Conservation (phyloP, 1,140 invertebrate species). For the Aphelenchoides avenae region DNA sequence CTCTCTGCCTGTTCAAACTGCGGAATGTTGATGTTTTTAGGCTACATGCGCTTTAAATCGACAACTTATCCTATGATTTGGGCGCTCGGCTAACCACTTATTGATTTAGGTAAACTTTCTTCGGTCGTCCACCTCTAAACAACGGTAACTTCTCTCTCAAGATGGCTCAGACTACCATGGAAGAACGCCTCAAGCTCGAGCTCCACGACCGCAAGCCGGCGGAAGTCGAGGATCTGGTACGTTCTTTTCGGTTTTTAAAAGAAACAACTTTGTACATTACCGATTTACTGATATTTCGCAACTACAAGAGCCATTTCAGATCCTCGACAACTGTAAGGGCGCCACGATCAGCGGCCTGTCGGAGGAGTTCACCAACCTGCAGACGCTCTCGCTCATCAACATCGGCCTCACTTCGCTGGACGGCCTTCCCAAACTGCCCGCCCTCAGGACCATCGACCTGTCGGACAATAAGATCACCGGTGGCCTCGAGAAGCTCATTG, state of each 20-base stretch:
- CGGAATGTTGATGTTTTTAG: too few relatives aligned
- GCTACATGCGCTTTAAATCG: too few relatives aligned
- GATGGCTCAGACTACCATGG: slow-evolving; percentile 2
- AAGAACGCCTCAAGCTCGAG: slow-evolving; percentile 5
- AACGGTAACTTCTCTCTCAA: not conserved
- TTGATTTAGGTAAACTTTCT: too few relatives aligned
- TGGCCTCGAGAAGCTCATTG: slow-evolving; percentile 24
- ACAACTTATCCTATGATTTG: too few relatives aligned
- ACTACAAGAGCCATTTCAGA: too few relatives aligned
- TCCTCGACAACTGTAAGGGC: slow-evolving; percentile 31
- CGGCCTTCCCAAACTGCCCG: slow-evolving; percentile 28
- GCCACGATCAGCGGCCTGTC: slow-evolving; percentile 21
- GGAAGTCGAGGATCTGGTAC: slow-evolving; percentile 25
- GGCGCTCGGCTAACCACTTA: too few relatives aligned
- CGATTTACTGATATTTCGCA: too few relatives aligned
- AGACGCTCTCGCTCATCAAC: slow-evolving; percentile 37
- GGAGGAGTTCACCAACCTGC: slow-evolving; percentile 30
- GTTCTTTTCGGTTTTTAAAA: too few relatives aligned
- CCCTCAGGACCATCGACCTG: slow-evolving; percentile 33
- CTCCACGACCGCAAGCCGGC: slow-evolving; percentile 16
- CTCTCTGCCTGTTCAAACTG: too few relatives aligned
- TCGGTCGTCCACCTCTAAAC: too few relatives aligned
- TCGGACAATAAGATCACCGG: slow-evolving; percentile 34
- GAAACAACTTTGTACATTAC: too few relatives aligned
- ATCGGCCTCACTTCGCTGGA: slow-evolving; percentile 34